phyloP scores from a whole-genome alignment of 2,797 vertebrate genomes.

The Falco naumanni region DNA sequence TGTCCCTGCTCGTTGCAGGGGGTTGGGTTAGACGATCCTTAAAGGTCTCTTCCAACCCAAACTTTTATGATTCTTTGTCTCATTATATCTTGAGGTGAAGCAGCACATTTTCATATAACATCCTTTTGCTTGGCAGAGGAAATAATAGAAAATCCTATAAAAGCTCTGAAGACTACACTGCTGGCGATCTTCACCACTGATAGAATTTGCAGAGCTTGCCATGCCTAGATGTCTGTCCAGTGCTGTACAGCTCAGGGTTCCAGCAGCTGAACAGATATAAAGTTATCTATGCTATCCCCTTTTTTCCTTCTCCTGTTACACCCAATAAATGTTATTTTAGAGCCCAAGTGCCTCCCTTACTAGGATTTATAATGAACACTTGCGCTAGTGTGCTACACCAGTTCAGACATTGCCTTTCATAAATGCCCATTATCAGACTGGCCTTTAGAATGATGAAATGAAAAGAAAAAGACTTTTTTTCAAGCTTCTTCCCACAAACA shows the following conservation, averaged over 20 bases:
- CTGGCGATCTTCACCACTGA: background rate
- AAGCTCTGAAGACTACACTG: background rate
- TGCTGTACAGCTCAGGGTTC: background rate
- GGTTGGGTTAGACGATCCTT: background rate
- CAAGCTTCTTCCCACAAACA: background rate
- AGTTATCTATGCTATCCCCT: background rate
- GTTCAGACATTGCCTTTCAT: background rate
- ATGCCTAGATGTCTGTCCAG: background rate
- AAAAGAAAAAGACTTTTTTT: background rate
- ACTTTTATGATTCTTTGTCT: background rate
- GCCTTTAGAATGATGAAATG: background rate
- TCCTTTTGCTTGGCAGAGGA: background rate
- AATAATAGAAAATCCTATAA: background rate
- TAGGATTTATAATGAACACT: background rate
- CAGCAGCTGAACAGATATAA: background rate
- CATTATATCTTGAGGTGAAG: background rate
- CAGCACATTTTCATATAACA: background rate
- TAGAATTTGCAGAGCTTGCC: background rate
- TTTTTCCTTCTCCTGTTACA: background rate
- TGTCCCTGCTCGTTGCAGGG: background rate
- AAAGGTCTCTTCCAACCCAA: background rate
- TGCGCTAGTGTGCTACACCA: background rate
- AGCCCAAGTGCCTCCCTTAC: background rate
- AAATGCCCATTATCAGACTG: background rate
- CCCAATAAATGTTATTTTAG: background rate